Percentiles rank a stretch among this genome's conserved stretches.
Conservation (phyloP, 2,797 vertebrate species). For the Tolypeutes matacus region DNA sequence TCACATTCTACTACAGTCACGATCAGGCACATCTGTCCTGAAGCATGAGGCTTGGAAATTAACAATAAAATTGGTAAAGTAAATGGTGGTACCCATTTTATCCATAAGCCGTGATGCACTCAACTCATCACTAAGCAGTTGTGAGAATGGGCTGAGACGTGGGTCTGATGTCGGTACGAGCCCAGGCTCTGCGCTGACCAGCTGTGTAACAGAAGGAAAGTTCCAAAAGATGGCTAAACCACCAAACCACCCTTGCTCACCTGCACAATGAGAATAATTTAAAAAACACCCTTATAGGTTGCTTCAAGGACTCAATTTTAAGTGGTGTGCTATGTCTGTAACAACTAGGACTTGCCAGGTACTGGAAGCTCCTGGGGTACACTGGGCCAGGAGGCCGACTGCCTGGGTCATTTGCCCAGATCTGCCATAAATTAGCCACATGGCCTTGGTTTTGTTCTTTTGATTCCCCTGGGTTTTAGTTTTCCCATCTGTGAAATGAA, state of each 20-base stretch:
- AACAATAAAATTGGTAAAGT: slow-evolving; percentile 4
- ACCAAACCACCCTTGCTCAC: not conserved
- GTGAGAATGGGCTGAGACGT: not conserved
- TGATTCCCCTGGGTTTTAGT: not conserved
- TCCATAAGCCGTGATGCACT: not conserved
- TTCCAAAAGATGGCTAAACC: not conserved
- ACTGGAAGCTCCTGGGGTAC: not conserved
- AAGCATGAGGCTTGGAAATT: not conserved
- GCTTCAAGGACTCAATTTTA: not conserved
- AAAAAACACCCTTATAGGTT: not conserved
- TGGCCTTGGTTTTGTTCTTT: not conserved
- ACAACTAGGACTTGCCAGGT: not conserved
- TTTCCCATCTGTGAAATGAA: slow-evolving; percentile 8
- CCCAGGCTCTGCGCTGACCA: not conserved
- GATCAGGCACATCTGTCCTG: not conserved
- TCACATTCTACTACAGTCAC: not conserved
- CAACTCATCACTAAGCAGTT: not conserved
- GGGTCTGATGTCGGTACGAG: not conserved
- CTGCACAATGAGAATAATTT: not conserved
- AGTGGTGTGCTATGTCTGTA: not conserved
- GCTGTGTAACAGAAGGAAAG: not conserved
- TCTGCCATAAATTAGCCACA: not conserved
- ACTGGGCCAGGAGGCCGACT: not conserved
- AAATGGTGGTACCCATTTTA: not conserved
- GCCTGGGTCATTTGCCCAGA: not conserved